Conservation (phyloP, 2,113 vertebrate species). For the Xyliphius kryptos region DNA sequence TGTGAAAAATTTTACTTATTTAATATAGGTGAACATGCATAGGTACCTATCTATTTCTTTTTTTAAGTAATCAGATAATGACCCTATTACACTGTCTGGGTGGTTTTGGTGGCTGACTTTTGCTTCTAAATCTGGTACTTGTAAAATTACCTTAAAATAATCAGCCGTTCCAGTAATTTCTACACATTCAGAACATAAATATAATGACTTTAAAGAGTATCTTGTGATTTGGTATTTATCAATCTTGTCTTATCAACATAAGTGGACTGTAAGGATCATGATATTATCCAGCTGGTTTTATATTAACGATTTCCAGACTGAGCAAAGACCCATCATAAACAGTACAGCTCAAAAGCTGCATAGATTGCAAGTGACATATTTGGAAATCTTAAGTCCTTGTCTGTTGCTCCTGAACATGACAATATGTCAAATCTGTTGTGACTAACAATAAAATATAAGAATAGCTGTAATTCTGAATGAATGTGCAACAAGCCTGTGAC, state of each 20-base stretch:
- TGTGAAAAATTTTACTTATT: too few species aligned
- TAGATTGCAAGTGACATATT: not conserved
- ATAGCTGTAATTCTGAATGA: not conserved
- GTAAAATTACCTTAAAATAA: too few species aligned
- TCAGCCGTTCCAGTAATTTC: too few species aligned
- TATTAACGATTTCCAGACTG: slow-evolving; percentile 26
- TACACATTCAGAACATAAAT: not conserved
- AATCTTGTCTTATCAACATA: not conserved
- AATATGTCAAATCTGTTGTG: slow-evolving; percentile 7
- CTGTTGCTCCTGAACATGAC: too few species aligned
- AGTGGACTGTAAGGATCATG: not conserved
- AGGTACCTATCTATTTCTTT: too few species aligned
- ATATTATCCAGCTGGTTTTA: slow-evolving; percentile 13
- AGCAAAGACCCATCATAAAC: not conserved
- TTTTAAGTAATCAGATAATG: too few species aligned
- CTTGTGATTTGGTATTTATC: not conserved
- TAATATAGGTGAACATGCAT: too few species aligned
- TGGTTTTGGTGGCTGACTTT: too few species aligned
- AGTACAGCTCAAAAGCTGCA: slow-evolving; percentile 7
- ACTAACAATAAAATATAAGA: not conserved
- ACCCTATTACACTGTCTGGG: too few species aligned
- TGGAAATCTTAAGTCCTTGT: too few species aligned
- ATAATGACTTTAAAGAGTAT: slow-evolving; percentile 7
- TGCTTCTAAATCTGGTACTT: too few species aligned
- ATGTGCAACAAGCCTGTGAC: not conserved